Evolutionary conservation across 2,888 invertebrate genomes (phyloP), one percentile per base, ranked within the genome.

Genomic region (Nomada ruficornis): DNA sequence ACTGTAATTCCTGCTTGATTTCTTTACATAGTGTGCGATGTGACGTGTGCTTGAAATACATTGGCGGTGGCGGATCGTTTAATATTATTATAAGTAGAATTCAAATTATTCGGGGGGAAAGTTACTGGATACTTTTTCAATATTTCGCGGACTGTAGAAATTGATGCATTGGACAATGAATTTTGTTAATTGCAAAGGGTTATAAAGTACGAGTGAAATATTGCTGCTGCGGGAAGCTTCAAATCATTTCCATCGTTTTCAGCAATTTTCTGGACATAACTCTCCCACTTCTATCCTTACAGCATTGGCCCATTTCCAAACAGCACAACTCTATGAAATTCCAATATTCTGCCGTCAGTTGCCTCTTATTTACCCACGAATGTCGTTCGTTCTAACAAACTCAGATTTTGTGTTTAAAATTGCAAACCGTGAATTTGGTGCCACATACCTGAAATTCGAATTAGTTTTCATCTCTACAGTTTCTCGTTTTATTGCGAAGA

Each of bases 291-390:
- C n/a, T 68, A 23, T 55, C 68, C n/a, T 68, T 68, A 68, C 42
- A 26, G 55, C 42, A n/a, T 68, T 68, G 68, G 68, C 54, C 55
- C 68, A 68, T 20, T 57, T 68, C 68, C 68, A 55, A 68, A 42
- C 42, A 57, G 20, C 29, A 26, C 18, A 36, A 55, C 55, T 68
- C 55, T 42, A 57, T 68, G 42, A 68, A 44, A 68, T 44, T 44
- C 55, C 68, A 57, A 57, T 68, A 68, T 57, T 68, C 42, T 23
- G 42, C 18, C 23, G 55, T 54, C 68, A 42, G 57, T 57, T 55
- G 23, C 36, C 55, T 57, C 18, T 57, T 68, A 68, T 55, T 68
- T 68, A 42, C 36, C 55, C 36, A 26, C 54, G 55, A n/a, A 23
- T 42, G 42, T 44, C 55, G 15, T 68, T 44, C 23, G 18, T 55